phyloP scores from a whole-genome alignment of 2,888 invertebrate species.

The Empis stercorea region DNA sequence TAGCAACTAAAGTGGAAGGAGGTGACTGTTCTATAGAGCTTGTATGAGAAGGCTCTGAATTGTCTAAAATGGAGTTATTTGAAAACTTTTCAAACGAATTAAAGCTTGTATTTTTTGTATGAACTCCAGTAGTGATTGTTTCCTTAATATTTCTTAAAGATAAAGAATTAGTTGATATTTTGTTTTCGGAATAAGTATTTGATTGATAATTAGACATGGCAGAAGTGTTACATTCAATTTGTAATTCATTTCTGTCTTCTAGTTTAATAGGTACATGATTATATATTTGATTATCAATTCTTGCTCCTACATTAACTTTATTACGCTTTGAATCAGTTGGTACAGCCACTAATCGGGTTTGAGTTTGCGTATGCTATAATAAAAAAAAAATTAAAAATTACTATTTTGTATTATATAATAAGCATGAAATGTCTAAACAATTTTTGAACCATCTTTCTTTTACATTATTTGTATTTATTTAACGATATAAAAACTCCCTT shows the following conservation, averaged over 20 bases:
- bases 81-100: neutral
- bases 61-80: neutral
- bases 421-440: too few species aligned
- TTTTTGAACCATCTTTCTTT: too few species aligned
- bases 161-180: neutral
- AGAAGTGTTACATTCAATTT: neutral
- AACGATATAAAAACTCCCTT: too few species aligned
- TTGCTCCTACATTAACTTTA: neutral
- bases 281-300: neutral
- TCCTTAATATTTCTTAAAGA: neutral
- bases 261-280: conserved; percentile 48
- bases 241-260: conserved; percentile 38
- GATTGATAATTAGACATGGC: neutral
- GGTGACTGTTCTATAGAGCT: too few species aligned
- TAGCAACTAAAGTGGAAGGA: neutral
- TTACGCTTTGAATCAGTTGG: conserved; percentile 41
- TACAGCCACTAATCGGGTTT: conserved; percentile 51
- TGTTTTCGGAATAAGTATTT: neutral
- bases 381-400: neutral
- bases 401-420: neutral
- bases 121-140: neutral
- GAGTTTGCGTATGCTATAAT: conserved; percentile 45
- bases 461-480: too few species aligned
- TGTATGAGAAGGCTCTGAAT: too few species aligned
- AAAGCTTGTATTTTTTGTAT: neutral